A percentile compares a stretch with the other conserved stretches of the same genome.
Conservation (phyloP, 2,113 vertebrate species). For the Pao palembangensis region DNA sequence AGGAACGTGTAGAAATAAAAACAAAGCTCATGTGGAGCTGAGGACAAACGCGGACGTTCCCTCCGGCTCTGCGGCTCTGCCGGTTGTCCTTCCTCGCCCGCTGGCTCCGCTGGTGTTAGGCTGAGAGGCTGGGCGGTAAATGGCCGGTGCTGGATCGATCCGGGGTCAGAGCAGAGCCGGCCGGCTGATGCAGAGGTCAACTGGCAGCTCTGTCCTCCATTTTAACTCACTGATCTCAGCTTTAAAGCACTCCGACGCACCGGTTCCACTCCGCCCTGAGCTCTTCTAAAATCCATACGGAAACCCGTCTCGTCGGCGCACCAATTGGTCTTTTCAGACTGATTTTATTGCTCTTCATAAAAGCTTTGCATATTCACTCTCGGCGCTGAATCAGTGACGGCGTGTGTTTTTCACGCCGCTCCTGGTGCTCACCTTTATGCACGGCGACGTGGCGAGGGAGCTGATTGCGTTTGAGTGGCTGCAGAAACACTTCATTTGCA, state of each 20-base stretch:
- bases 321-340: conserved; percentile 4
- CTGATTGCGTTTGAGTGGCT: conserved; percentile 20
- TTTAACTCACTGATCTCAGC: conserved; percentile 64
- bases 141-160: conserved; percentile 56
- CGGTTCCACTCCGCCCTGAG: conserved; percentile 23
- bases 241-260: conserved; percentile 48
- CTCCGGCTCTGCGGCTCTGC: neutral
- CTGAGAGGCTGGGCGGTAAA: conserved; percentile 54
- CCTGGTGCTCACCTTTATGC: neutral
- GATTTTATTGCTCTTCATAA: neutral
- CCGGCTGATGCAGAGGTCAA: conserved; percentile 42
- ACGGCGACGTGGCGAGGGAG: conserved; percentile 7
- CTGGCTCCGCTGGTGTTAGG: conserved; percentile 27
- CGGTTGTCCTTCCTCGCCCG: conserved; percentile 29
- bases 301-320: conserved; percentile 10
- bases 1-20: neutral
- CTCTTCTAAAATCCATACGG: conserved; percentile 36
- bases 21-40: no score
- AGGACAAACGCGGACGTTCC: neutral
- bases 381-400: neutral
- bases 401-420: conserved; percentile 1
- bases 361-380: conserved; percentile 14
- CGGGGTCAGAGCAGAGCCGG: conserved; percentile 49
- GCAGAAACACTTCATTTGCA: conserved; percentile 42
- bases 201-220: conserved; percentile 52